Percentiles rank a stretch among this genome's conserved stretches.
Evolutionary conservation across 2,797 vertebrate genomes (phyloP).

Genomic region (Clarias platycephalus): DNA sequence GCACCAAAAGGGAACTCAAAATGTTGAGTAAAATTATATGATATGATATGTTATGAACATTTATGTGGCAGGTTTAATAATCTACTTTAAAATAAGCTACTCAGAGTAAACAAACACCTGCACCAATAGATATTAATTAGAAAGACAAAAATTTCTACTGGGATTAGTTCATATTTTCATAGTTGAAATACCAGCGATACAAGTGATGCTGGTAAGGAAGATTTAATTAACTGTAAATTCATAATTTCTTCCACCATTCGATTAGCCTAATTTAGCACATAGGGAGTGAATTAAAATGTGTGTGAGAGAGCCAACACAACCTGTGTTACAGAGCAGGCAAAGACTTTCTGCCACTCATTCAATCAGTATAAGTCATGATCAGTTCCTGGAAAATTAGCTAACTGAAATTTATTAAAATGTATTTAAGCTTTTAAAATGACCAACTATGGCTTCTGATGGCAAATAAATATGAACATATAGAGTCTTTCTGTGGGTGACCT

Average conservation of each 20-base stretch:
- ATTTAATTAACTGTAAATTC: neutral
- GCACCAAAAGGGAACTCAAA: too few relatives aligned
- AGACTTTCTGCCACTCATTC: neutral
- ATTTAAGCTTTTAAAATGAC: neutral
- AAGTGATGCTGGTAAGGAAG: neutral
- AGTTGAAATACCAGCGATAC: too few relatives aligned
- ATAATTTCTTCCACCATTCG: neutral
- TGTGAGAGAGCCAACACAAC: neutral
- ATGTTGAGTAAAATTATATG: too few relatives aligned
- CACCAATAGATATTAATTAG: too few relatives aligned
- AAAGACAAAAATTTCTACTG: too few relatives aligned
- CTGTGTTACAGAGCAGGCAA: neutral
- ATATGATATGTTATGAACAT: too few relatives aligned
- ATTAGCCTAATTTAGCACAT: neutral
- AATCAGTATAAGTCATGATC: neutral
- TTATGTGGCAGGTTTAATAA: too few relatives aligned
- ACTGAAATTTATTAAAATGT: neutral
- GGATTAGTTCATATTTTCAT: too few relatives aligned
- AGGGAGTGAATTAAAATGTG: neutral
- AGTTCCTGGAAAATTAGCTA: neutral
- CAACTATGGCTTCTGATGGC: neutral
- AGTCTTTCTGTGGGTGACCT: neutral
- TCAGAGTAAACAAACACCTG: too few relatives aligned
- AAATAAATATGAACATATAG: neutral
- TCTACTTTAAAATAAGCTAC: too few relatives aligned